phyloP scores from a whole-genome alignment of 30 jellyfish, hydroid and myxozoan species.

The Chrysaora quinquecirrha region DNA sequence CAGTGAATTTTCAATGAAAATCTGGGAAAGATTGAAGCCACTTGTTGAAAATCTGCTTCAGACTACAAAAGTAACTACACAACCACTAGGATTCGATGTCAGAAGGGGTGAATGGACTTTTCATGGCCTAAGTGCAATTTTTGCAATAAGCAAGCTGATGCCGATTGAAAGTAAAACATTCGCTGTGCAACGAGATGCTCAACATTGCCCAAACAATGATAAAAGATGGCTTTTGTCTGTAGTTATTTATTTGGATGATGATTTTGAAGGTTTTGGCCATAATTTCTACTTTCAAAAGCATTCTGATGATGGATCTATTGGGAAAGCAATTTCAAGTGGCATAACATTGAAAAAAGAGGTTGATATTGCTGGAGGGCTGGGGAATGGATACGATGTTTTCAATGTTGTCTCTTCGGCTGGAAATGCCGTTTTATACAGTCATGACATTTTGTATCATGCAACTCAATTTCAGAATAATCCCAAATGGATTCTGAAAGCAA shows the following conservation, averaged over 20 bases:
- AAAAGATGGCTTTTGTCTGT: constrained; percentile 45
- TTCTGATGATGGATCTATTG: no score
- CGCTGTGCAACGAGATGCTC: constrained; percentile 50
- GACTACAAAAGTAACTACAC: no score
- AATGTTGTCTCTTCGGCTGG: constrained; percentile 46
- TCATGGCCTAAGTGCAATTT: constrained; percentile 21
- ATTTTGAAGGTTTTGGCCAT: constrained; percentile 51
- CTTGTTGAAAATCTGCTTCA: no score
- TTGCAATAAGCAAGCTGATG: constrained; percentile 12
- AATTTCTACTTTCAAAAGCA: constrained; percentile 51
- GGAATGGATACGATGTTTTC: constrained; percentile 33
- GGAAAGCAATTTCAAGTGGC: constrained; percentile 9
- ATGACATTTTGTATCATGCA: constrained; percentile 53
- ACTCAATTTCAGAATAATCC: not conserved
- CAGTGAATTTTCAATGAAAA: no score
- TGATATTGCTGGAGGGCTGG: constrained; percentile 43
- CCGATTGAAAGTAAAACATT: not conserved
- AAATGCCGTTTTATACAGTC: constrained; percentile 50
- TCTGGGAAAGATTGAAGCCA: no score
- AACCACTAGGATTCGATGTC: constrained; percentile 65
- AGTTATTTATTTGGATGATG: constrained; percentile 59
- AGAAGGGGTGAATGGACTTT: constrained; percentile 56
- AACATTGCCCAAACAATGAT: constrained; percentile 70
- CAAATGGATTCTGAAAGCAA: constrained; percentile 36
- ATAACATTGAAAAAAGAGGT: constrained; percentile 42